phyloP scores from a whole-genome alignment of 2,113 vertebrate genomes.

The Platysternon megacephalum region DNA sequence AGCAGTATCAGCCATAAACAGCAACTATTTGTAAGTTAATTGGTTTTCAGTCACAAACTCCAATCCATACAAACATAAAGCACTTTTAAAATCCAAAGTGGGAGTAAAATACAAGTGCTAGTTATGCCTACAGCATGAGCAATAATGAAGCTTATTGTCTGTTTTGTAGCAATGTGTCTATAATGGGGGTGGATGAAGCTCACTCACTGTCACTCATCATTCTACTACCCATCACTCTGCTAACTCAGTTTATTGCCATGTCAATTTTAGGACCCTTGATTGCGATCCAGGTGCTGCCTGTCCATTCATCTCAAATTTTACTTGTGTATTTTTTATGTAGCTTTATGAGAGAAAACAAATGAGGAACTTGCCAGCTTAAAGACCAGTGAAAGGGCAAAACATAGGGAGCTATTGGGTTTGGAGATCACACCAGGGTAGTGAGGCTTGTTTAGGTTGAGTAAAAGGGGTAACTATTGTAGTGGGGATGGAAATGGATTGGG shows the following conservation, averaged over 20 bases:
- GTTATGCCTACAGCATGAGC: not conserved
- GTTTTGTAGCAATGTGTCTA: not conserved
- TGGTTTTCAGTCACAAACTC: slow-evolving; percentile 51
- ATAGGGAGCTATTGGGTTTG: not conserved
- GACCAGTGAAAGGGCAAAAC: not conserved
- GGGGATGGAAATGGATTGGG: no score
- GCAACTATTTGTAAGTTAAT: slow-evolving; percentile 20
- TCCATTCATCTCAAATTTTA: not conserved
- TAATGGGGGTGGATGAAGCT: not conserved
- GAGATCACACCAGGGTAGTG: not conserved
- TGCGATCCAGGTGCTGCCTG: no score
- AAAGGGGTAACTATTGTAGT: not conserved
- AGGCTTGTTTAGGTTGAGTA: not conserved
- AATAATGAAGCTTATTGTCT: not conserved
- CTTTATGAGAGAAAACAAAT: not conserved
- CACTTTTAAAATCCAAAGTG: slow-evolving; percentile 30
- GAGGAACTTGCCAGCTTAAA: not conserved
- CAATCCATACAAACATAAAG: slow-evolving; percentile 20
- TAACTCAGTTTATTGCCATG: not conserved
- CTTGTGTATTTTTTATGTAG: not conserved
- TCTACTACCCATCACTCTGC: not conserved
- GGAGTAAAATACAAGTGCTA: not conserved
- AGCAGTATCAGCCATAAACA: slow-evolving; percentile 32
- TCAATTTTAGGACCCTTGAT: not conserved
- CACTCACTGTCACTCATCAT: not conserved